A percentile compares a stretch with the other conserved stretches of the same genome.
These are phyloP conservation scores for Leucoma salicis DNA, from an alignment of 2,888 invertebrate genomes.

Conservation along the genomic window DNA sequence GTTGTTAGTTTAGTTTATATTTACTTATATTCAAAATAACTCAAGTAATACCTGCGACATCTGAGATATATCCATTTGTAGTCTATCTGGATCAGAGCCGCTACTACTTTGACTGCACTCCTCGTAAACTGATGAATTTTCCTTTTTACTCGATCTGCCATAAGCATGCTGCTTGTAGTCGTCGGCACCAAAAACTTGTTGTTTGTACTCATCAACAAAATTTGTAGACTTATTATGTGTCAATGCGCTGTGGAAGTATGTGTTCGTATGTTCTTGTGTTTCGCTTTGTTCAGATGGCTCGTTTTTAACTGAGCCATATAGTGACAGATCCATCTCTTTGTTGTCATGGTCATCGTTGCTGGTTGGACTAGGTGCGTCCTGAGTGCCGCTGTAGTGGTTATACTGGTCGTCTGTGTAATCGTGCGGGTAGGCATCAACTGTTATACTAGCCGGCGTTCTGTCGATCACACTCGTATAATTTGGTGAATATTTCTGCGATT, in stretches of 20 bases:
- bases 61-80: slow-evolving; percentile 87
- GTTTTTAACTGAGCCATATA: slow-evolving; percentile 66
- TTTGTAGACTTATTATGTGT: slow-evolving; percentile 50
- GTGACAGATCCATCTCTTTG: slow-evolving; percentile 77
- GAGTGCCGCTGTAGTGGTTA: slow-evolving; percentile 52
- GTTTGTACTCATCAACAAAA: slow-evolving; percentile 66
- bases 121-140: slow-evolving; percentile 77
- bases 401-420: slow-evolving; percentile 68
- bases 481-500: slow-evolving; percentile 61
- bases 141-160: slow-evolving; percentile 55
- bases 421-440: slow-evolving; percentile 50
- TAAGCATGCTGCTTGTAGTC: slow-evolving; percentile 62
- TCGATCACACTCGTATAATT: slow-evolving; percentile 63
- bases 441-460: slow-evolving; percentile 47
- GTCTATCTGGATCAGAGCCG: slow-evolving; percentile 88
- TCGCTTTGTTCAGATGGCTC: slow-evolving; percentile 52
- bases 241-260: slow-evolving; percentile 50
- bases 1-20: too few relatives aligned
- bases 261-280: slow-evolving; percentile 41
- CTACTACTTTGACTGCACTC: slow-evolving; percentile 86
- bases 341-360: slow-evolving; percentile 68
- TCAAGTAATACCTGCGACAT: slow-evolving; percentile 64
- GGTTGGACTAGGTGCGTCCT: slow-evolving; percentile 55
- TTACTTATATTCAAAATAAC: too few relatives aligned
- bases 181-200: slow-evolving; percentile 52